These are phyloP conservation scores for Mimumesa dahlbomi DNA, from an alignment of 2,888 invertebrate genomes.

Conservation along the genomic window DNA sequence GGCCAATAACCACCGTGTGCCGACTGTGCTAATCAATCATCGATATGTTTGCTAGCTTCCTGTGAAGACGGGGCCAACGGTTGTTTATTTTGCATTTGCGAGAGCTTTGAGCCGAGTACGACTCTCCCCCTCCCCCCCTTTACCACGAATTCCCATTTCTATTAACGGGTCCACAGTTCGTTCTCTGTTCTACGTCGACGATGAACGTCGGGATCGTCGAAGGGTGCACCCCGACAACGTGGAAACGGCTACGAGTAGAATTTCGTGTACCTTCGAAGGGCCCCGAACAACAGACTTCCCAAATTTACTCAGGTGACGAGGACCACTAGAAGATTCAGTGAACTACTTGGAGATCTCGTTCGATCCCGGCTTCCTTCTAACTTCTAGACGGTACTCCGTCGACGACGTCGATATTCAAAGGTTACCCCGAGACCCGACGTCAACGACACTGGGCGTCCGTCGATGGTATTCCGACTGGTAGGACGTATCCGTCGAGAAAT, in stretches of 20 bases:
- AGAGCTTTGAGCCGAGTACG: constrained; percentile 53
- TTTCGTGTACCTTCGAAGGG: constrained; percentile 63
- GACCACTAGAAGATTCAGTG: constrained; percentile 31
- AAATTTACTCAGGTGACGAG: constrained; percentile 67
- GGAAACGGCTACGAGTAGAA: constrained; percentile 62
- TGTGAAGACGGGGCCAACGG: constrained; percentile 56
- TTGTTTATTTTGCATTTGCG: constrained; percentile 65
- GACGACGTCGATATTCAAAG: neutral
- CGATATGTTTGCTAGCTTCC: constrained; percentile 60
- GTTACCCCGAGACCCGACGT: constrained; percentile 14
- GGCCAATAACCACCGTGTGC: constrained; percentile 33
- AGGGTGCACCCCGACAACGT: constrained; percentile 27
- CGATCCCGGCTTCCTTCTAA: constrained; percentile 48
- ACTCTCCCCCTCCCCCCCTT: constrained; percentile 51
- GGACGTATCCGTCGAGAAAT: constrained; percentile 42
- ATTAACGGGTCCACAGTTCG: constrained; percentile 51
- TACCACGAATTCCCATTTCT: constrained; percentile 68
- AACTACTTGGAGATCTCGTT: constrained; percentile 40
- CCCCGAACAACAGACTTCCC: constrained; percentile 54
- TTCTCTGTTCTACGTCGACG: constrained; percentile 24
- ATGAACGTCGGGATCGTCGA: constrained; percentile 24
- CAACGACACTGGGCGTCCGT: constrained; percentile 46
- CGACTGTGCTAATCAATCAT: constrained; percentile 58
- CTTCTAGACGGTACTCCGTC: neutral
- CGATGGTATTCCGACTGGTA: constrained; percentile 5